A percentile compares a stretch with the other conserved stretches of the same genome.
These are phyloP conservation scores for Scelioninae gen. 1 DNA, from an alignment of 2,888 invertebrate species.

Conservation along the genomic window DNA sequence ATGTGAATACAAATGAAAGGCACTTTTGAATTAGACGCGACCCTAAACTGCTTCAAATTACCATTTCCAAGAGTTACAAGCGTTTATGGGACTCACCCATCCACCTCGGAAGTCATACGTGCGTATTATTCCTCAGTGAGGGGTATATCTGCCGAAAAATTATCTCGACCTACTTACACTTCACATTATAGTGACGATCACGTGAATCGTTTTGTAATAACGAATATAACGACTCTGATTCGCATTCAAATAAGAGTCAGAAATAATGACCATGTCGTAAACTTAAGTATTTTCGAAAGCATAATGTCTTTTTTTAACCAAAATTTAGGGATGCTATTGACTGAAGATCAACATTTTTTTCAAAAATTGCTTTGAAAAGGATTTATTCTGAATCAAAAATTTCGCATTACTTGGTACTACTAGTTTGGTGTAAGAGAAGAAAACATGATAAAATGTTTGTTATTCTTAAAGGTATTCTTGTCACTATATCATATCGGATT, in stretches of 20 bases:
- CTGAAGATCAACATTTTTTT: too few relatives aligned
- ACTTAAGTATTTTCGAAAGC: background rate
- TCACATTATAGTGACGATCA: conserved; percentile 37
- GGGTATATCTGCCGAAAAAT: conserved; percentile 40
- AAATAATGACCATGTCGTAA: background rate
- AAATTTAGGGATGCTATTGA: too few relatives aligned
- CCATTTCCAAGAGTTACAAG: conserved; percentile 24
- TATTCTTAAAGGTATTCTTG: too few relatives aligned
- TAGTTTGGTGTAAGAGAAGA: too few relatives aligned
- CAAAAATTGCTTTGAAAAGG: too few relatives aligned
- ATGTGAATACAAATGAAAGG: conserved; percentile 30
- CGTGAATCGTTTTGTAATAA: conserved; percentile 48
- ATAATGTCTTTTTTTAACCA: too few relatives aligned
- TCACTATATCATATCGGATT: too few relatives aligned
- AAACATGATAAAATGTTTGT: too few relatives aligned
- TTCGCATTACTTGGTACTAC: too few relatives aligned
- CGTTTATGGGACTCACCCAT: conserved; percentile 46
- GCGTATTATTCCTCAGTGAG: conserved; percentile 32
- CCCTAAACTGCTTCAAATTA: conserved; percentile 25
- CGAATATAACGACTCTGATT: conserved; percentile 29
- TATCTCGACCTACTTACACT: conserved; percentile 53
- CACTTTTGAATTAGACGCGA: too few relatives aligned
- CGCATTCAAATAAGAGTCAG: conserved; percentile 28
- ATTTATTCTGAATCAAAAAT: too few relatives aligned
- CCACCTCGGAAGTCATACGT: conserved; percentile 40